Percentiles rank a stretch among this genome's conserved stretches.
phyloP scores from a whole-genome alignment of 2,797 vertebrate genomes.

The Bradypus variegatus region DNA sequence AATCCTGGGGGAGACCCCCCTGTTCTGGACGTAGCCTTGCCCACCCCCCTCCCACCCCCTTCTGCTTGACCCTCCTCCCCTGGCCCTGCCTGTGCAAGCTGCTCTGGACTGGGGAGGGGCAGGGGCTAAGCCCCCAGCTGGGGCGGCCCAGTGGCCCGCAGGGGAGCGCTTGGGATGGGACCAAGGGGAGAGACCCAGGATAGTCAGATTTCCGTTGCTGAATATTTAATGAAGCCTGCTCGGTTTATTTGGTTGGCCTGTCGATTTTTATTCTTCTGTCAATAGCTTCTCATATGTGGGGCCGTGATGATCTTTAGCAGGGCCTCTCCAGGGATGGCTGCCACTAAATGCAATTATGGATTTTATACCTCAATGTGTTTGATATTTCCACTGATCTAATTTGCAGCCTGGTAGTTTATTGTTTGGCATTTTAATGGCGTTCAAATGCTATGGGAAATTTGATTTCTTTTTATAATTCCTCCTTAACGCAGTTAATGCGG shows the following conservation, averaged over 20 bases:
- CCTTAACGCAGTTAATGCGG: conserved; percentile 98
- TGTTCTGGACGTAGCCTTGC: conserved; percentile 71
- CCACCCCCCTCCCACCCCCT: conserved; percentile 59
- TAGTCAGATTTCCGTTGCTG: conserved; percentile 97
- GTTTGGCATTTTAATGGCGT: conserved; percentile 99
- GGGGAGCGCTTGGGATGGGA: conserved; percentile 63
- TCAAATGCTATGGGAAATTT: conserved; percentile 99
- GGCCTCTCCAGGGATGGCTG: conserved; percentile 87
- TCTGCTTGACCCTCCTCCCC: conserved; percentile 60
- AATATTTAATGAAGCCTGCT: conserved; percentile 98
- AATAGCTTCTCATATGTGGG: conserved; percentile 96
- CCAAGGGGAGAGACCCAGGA: conserved; percentile 68
- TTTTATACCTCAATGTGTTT: conserved; percentile 99
- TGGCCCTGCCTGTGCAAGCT: conserved; percentile 68
- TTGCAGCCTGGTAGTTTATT: conserved; percentile 99
- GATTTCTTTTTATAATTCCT: conserved; percentile 99
- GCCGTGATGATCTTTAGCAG: conserved; percentile 97
- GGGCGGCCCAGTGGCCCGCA: conserved; percentile 35
- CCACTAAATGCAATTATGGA: conserved; percentile 99
- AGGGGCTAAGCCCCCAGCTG: conserved; percentile 64
- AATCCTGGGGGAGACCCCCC: conserved; percentile 43
- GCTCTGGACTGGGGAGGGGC: conserved; percentile 36
- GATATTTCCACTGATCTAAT: conserved; percentile 99
- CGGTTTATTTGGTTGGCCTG: conserved; percentile 99
- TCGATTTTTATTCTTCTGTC: conserved; percentile 99